Percentiles rank a stretch among this genome's conserved stretches.
These are phyloP conservation scores for Arrhopalites spinosus DNA, from an alignment of 2,888 invertebrate genomes.

Conservation along the genomic window DNA sequence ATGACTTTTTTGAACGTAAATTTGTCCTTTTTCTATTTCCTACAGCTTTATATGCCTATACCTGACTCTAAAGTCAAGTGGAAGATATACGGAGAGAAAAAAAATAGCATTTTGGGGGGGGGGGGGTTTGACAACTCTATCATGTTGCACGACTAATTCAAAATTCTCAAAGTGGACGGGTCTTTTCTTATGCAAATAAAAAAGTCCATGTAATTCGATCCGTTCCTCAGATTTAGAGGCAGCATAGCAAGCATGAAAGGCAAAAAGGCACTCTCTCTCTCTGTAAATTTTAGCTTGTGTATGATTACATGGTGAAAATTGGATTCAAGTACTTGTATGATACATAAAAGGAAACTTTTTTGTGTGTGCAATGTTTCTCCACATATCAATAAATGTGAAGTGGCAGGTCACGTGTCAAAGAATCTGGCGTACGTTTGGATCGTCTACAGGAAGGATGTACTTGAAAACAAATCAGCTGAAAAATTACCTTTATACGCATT, in stretches of 20 bases:
- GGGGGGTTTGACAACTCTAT: background rate
- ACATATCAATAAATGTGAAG: too few relatives aligned
- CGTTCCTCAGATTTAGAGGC: background rate
- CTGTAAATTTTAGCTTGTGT: too few relatives aligned
- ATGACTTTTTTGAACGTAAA: background rate
- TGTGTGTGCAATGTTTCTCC: conserved; percentile 1
- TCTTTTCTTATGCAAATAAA: background rate
- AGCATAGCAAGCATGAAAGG: background rate
- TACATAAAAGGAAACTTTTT: too few relatives aligned
- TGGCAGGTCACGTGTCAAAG: conserved; percentile 31
- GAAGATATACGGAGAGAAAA: too few relatives aligned
- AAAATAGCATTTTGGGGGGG: too few relatives aligned
- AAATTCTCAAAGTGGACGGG: background rate
- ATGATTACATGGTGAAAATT: too few relatives aligned
- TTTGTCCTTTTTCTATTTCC: too few relatives aligned
- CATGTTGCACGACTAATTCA: background rate
- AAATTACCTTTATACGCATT: conserved; percentile 27
- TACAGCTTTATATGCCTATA: too few relatives aligned
- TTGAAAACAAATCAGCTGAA: conserved; percentile 30
- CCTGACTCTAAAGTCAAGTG: too few relatives aligned
- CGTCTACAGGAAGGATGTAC: conserved; percentile 14
- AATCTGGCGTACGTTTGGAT: background rate
- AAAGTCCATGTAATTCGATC: background rate
- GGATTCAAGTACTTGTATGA: too few relatives aligned
- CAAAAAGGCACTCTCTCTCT: background rate